These are phyloP conservation scores for Cheiracanthium punctorium DNA, from an alignment of 2,888 invertebrate genomes.

Conservation along the genomic window DNA sequence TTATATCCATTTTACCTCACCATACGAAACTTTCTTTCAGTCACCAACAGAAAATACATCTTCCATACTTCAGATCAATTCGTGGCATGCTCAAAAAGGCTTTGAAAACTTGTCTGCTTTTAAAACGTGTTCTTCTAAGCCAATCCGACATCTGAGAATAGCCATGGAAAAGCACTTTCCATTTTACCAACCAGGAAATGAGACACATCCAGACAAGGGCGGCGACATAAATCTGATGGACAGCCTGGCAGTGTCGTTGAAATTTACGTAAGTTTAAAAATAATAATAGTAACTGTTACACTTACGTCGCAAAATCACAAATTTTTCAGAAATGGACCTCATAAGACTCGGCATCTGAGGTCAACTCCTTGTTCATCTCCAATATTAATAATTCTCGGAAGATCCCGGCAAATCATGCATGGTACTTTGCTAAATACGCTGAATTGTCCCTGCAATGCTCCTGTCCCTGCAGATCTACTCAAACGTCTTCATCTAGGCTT, in stretches of 20 bases:
- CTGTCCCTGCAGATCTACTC: too few species aligned
- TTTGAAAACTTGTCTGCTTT: constrained; percentile 28
- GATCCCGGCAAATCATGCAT: too few species aligned
- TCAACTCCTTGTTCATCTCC: too few species aligned
- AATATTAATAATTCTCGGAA: too few species aligned
- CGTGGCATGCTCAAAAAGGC: constrained; percentile 25
- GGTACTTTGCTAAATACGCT: too few species aligned
- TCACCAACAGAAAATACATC: not conserved
- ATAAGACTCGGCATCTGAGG: too few species aligned
- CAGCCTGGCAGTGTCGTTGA: constrained; percentile 15
- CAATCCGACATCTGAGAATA: constrained; percentile 7
- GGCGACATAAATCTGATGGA: constrained; percentile 33
- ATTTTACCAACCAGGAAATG: constrained; percentile 20
- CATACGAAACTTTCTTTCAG: not conserved
- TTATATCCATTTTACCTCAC: too few species aligned
- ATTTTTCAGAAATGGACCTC: too few species aligned
- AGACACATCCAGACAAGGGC: not conserved
- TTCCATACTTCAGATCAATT: not conserved
- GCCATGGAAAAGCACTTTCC: constrained; percentile 60
- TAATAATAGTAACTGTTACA: too few species aligned
- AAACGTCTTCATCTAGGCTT: too few species aligned
- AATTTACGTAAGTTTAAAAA: constrained; percentile 37
- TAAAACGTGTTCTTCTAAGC: not conserved
- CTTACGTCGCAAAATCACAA: too few species aligned
- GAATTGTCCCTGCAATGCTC: too few species aligned